Percentiles rank a stretch among this genome's conserved stretches.
Conservation (phyloP, 1,140 invertebrate genomes). For the Neodiprion fabricii region DNA sequence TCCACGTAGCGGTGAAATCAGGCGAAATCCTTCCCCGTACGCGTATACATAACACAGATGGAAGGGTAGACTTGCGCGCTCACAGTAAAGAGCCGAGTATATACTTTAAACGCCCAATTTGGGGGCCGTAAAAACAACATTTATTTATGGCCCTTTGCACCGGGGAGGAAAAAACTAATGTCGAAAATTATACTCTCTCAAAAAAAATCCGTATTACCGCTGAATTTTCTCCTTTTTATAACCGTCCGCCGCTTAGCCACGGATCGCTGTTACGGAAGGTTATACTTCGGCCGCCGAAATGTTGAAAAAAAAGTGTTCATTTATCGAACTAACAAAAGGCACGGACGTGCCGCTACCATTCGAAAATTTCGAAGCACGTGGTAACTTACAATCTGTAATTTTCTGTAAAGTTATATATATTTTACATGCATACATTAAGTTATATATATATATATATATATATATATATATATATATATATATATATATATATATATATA, state of each 20-base stretch:
- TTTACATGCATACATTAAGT: too few species aligned
- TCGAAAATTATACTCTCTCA: constrained; percentile 48
- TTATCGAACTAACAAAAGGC: too few species aligned
- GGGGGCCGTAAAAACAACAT: constrained; percentile 61
- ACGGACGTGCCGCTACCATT: too few species aligned
- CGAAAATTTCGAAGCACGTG: too few species aligned
- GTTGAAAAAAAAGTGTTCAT: neutral
- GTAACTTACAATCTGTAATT: too few species aligned
- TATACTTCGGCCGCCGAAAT: neutral
- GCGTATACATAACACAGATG: neutral
- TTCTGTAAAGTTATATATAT: too few species aligned
- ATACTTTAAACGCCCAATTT: constrained; percentile 61
- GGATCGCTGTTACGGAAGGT: neutral
- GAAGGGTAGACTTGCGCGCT: constrained; percentile 18
- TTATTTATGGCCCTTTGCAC: constrained; percentile 57
- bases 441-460: too few species aligned
- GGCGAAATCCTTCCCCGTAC: too few species aligned
- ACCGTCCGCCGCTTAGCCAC: neutral
- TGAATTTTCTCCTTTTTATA: constrained; percentile 21
- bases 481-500: too few species aligned
- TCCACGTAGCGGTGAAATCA: too few species aligned
- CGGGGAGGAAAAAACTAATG: constrained; percentile 1
- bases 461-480: too few species aligned
- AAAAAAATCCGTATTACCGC: constrained; percentile 43
- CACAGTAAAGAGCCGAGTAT: constrained; percentile 37